Evolutionary conservation across 2,797 vertebrate species (phyloP).

Genomic region (Helarctos malayanus): DNA sequence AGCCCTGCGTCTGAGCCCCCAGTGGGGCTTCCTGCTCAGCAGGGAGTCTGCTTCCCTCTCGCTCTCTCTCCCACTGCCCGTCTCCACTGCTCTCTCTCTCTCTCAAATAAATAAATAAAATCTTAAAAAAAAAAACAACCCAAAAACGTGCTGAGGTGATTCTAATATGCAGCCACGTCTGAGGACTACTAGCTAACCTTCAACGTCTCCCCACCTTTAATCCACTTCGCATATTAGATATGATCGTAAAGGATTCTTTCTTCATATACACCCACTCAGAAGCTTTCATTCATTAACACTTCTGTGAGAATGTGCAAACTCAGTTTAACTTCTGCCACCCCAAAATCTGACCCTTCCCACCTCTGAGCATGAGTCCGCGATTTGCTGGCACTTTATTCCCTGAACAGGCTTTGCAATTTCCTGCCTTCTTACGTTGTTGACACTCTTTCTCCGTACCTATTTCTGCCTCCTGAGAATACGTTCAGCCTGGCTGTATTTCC

Average conservation of each 20-base stretch:
- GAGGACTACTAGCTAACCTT: neutral
- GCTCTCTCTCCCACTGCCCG: too few relatives aligned
- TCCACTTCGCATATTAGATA: slow-evolving; percentile 56
- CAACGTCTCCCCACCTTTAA: slow-evolving; percentile 14
- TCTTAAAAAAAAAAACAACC: too few relatives aligned
- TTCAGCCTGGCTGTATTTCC: neutral
- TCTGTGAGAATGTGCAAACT: slow-evolving; percentile 50
- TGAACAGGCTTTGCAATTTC: neutral
- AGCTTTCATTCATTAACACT: slow-evolving; percentile 43
- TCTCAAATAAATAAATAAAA: too few relatives aligned
- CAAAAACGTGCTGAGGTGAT: neutral
- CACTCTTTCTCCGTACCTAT: neutral
- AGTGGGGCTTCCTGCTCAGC: too few relatives aligned
- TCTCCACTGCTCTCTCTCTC: too few relatives aligned
- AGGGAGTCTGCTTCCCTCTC: too few relatives aligned
- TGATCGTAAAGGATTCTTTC: slow-evolving; percentile 26
- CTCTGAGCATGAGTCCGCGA: neutral
- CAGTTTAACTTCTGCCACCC: too few relatives aligned
- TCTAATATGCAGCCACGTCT: neutral
- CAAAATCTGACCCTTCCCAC: neutral
- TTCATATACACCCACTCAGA: slow-evolving; percentile 13
- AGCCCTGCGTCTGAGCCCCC: too few relatives aligned
- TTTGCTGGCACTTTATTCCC: neutral
- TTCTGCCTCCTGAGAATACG: neutral
- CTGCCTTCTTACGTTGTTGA: neutral